A percentile compares a stretch with the other conserved stretches of the same genome.
phyloP scores from a whole-genome alignment of 2,888 invertebrate species.

The Trilocha varians region DNA sequence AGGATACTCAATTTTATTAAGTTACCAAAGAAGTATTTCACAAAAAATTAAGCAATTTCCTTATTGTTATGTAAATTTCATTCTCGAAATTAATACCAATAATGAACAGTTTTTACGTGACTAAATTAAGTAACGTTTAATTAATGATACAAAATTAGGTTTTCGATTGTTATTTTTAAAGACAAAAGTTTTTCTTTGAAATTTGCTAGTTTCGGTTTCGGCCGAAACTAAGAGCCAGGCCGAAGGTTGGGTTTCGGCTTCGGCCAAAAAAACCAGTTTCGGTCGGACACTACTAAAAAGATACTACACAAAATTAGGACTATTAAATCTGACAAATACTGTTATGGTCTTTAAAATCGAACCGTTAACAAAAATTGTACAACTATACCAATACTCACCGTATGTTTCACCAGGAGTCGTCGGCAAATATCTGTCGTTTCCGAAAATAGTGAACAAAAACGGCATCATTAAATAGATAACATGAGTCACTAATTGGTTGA shows the following conservation, averaged over 20 bases:
- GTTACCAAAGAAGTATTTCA: too few relatives aligned
- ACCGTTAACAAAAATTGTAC: neutral
- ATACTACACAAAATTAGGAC: neutral
- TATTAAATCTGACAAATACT: neutral
- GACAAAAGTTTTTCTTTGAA: too few relatives aligned
- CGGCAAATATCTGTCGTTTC: slow-evolving; percentile 33
- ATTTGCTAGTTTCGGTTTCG: too few relatives aligned
- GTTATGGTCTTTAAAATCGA: neutral
- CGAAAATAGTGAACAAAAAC: slow-evolving; percentile 32
- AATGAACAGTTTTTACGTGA: neutral
- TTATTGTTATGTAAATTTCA: too few relatives aligned
- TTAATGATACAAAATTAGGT: too few relatives aligned
- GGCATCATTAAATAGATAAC: slow-evolving; percentile 33
- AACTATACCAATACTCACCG: slow-evolving; percentile 22
- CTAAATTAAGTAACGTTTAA: neutral
- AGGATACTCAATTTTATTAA: too few relatives aligned
- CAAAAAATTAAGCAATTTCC: too few relatives aligned
- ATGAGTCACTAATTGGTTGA: slow-evolving; percentile 32
- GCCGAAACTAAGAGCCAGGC: too few relatives aligned
- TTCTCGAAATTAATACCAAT: neutral
- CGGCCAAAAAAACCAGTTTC: too few relatives aligned
- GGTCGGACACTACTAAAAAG: too few relatives aligned
- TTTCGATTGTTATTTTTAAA: too few relatives aligned
- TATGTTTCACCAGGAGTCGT: slow-evolving; percentile 39
- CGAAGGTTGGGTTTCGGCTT: too few relatives aligned